phyloP scores from a whole-genome alignment of 2,113 vertebrate species.

The Ammodytes marinus region DNA sequence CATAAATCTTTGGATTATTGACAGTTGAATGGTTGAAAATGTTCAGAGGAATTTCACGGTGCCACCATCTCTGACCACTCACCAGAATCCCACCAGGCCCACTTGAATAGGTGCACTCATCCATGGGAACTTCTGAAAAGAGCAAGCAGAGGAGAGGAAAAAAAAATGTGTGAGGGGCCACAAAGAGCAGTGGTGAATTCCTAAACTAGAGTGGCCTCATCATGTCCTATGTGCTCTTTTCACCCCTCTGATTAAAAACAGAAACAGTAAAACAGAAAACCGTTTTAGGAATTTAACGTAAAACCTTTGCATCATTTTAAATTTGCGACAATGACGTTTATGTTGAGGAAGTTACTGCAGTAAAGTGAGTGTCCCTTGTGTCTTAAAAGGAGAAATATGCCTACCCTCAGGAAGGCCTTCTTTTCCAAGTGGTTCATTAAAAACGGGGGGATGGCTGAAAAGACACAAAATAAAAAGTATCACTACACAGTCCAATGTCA shows the following conservation, averaged over 20 bases:
- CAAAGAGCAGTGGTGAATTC: slow-evolving; percentile 64
- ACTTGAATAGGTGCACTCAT: slow-evolving; percentile 99
- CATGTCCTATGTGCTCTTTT: slow-evolving; percentile 37
- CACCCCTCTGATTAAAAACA: slow-evolving; percentile 30
- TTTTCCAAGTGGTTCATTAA: slow-evolving; percentile 98
- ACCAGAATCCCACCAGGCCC: slow-evolving; percentile 96
- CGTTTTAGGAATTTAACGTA: background rate
- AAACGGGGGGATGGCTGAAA: slow-evolving; percentile 94
- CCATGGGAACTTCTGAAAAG: slow-evolving; percentile 94
- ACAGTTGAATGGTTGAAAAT: background rate
- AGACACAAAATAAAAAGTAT: background rate
- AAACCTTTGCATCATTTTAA: background rate
- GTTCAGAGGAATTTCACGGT: slow-evolving; percentile 31
- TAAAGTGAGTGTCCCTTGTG: background rate
- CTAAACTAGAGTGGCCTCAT: slow-evolving; percentile 41
- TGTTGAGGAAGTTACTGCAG: background rate
- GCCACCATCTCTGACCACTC: slow-evolving; percentile 78
- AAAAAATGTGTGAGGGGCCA: slow-evolving; percentile 50
- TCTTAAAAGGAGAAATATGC: background rate
- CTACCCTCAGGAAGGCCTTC: slow-evolving; percentile 96
- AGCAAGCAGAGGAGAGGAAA: slow-evolving; percentile 45
- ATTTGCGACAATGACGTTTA: background rate
- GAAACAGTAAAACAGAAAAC: slow-evolving; percentile 1
- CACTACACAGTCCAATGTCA: background rate
- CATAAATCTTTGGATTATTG: background rate